Evolutionary conservation across 2,797 vertebrate genomes (phyloP).

Genomic region (Poeciliopsis infans): DNA sequence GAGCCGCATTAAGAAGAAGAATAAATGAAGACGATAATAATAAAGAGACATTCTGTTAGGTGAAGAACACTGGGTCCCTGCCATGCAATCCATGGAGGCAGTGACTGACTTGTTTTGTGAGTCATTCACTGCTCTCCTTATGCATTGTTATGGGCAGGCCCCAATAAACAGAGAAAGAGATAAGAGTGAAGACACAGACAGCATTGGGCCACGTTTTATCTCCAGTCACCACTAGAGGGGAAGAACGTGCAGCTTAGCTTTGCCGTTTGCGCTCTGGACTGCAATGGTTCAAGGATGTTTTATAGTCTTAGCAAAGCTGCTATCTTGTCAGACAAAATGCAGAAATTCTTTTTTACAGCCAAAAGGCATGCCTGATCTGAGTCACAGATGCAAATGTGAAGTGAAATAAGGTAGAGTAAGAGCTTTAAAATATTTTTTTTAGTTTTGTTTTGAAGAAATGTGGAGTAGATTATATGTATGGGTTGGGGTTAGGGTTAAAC

Average conservation of each 20-base stretch:
- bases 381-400: not conserved
- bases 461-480: not conserved
- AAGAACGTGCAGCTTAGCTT: conserved; percentile 6
- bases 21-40: too few relatives aligned
- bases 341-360: not conserved
- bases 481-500: not conserved
- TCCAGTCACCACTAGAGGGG: conserved; percentile 40
- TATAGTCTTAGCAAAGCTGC: not conserved
- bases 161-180: not conserved
- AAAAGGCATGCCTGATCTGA: not conserved
- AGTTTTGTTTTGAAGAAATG: not conserved
- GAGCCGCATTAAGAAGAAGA: too few relatives aligned
- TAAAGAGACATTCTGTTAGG: too few relatives aligned
- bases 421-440: not conserved
- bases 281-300: conserved; percentile 5
- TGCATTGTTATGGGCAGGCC: too few relatives aligned
- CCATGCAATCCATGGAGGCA: too few relatives aligned
- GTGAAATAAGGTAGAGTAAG: not conserved
- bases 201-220: not conserved
- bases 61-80: too few relatives aligned
- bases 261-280: not conserved
- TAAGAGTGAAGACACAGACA: not conserved
- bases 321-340: not conserved
- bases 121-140: too few relatives aligned
- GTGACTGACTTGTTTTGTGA: too few relatives aligned